These are phyloP conservation scores for Dicycla oo DNA, from an alignment of 2,888 invertebrate species.

Conservation along the genomic window DNA sequence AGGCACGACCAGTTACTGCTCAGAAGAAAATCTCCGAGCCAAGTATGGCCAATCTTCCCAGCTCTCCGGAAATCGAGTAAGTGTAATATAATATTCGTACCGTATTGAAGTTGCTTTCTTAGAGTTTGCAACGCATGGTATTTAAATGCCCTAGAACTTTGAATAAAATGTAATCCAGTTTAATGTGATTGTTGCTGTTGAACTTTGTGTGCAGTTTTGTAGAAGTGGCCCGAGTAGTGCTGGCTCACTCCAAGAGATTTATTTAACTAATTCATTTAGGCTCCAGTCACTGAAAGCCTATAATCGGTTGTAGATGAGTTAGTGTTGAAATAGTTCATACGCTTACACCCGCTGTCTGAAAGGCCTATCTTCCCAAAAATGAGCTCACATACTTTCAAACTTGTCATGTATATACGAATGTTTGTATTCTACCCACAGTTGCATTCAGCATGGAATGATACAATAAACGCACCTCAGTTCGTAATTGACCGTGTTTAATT, in stretches of 20 bases:
- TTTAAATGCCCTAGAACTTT: conserved; percentile 60
- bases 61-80: conserved; percentile 93
- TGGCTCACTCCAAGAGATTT: no score
- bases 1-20: conserved; percentile 84
- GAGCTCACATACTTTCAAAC: no score
- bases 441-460: no score
- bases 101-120: conserved; percentile 61
- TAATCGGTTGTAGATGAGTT: no score
- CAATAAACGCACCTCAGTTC: no score
- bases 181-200: conserved; percentile 39
- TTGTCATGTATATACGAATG: no score
- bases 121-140: conserved; percentile 69
- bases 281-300: neutral
- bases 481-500: no score
- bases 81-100: conserved; percentile 69
- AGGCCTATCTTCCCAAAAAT: no score
- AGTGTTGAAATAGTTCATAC: neutral
- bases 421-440: no score
- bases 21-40: conserved; percentile 90
- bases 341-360: neutral
- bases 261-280: neutral
- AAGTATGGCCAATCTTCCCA: conserved; percentile 91
- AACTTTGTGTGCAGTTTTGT: neutral
- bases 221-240: neutral
- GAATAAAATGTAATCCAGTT: conserved; percentile 60